Base-by-base conservation (phyloP, 2,888 invertebrate species). In the Syritta pipiens region DNA sequence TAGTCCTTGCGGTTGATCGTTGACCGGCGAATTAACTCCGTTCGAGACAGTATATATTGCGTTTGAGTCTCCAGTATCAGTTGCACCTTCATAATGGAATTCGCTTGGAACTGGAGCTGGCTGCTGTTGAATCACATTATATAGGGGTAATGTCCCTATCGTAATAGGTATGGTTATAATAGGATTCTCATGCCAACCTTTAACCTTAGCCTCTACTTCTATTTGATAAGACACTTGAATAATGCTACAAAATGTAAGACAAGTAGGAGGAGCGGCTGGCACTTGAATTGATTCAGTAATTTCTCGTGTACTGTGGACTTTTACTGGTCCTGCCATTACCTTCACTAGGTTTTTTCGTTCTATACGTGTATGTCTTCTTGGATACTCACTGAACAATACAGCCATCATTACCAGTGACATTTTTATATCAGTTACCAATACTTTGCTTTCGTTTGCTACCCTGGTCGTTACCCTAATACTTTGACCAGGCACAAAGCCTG, bases 361-460 rank as follows among this genome's bases (percentile, higher is more conserved):
- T 4, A 74, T 82, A 46, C 72, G 83, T 1, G 84, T 83, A 3
- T 81, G 51, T 4, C 76, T 71, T 1, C 19, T 26, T 1, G 85
- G 84, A 0, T 42, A 24, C 42, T 84, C 83, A 46, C 85, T 84
- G 24, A 84, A 85, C 32, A 84, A 83, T n/a, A 81, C 82, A 0
- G 85, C 83, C 4, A 83, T 32, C 88, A 87, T 87, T 2, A 84
- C 77, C 12, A 87, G 44, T 2, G 82, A 81, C 2, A 84, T 82
- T 19, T 82, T 83, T 0, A 88, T 81, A 42, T 84, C 84, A 35
- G 83, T 82, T 9, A 93, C 89, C 9, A 84, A 84, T 7, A 91
- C 86, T 44, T 90, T 89, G 12, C 92, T 92, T 26, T 90, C 89
- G 86, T 93, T 93, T 81, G 90, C 90, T 0, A 92, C 88, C 79